Percentiles rank a stretch among this genome's conserved stretches.
phyloP scores from a whole-genome alignment of 1,140 invertebrate species.

The Zaprionus capensis region DNA sequence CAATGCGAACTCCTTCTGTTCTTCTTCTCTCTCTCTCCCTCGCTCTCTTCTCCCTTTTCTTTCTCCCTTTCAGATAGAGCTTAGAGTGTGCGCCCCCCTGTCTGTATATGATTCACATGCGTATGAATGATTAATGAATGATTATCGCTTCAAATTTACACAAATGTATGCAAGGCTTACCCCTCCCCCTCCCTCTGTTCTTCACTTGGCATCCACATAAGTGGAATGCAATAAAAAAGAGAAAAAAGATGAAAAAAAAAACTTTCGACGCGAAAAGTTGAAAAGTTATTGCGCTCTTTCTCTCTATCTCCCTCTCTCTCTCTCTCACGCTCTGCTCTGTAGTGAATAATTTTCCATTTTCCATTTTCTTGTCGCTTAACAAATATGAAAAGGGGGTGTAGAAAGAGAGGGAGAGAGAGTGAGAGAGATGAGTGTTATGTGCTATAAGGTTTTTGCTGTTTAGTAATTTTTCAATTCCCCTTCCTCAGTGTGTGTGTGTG shows the following conservation, averaged over 20 bases:
- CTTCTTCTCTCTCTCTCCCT: not conserved
- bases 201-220: conserved; percentile 31
- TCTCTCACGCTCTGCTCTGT: not conserved
- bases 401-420: not conserved
- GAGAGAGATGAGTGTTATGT: not conserved
- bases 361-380: conserved; percentile 20
- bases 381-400: not conserved
- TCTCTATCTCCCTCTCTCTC: not conserved
- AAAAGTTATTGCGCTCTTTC: not conserved
- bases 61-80: not conserved
- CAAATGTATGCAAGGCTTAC: conserved; percentile 27
- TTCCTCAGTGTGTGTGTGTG: not conserved
- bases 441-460: not conserved
- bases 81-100: not conserved
- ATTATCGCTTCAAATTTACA: conserved; percentile 34
- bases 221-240: conserved; percentile 69
- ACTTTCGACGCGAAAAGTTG: conserved; percentile 41
- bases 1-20: not conserved
- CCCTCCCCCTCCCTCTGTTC: not conserved
- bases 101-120: conserved; percentile 40
- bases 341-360: conserved; percentile 31
- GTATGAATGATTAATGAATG: conserved; percentile 54
- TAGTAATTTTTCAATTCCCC: conserved; percentile 17
- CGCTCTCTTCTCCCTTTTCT: not conserved
- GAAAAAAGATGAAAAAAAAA: not conserved